Evolutionary conservation across 2,888 invertebrate genomes (phyloP), one percentile per base, ranked within the genome.

Genomic region (Formica aserva): DNA sequence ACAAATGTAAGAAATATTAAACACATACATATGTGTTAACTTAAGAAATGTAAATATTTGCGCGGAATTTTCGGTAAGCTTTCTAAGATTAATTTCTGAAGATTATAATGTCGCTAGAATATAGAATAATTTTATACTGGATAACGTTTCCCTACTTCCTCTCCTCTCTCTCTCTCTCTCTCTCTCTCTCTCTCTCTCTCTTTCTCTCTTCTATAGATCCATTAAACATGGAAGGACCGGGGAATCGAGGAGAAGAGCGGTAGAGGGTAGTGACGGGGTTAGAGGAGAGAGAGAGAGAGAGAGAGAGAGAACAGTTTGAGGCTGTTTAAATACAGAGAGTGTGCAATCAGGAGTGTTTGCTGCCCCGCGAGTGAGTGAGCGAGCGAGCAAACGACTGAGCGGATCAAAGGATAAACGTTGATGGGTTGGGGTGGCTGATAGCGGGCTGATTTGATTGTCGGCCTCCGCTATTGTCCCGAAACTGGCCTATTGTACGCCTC

Each of bases 261-360:
- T 8, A 52, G n/a, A 52, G 48, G 48, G 48, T 52, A 52, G 48
- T 52, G 48, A 52, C n/a, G 8, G 48, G 48, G n/a, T n/a, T 52
- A 15, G 4, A 15, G 45, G 18, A 15, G 66, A 65, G 71, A 22
- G 32, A 35, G 60, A 57, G 57, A 22, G 48, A 63, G 13, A 52
- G n/a, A 83, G 78, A 83, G 82, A 85, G n/a, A n/a, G n/a, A 69
- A 88, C 91, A 91, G 90, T 91, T 91, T 84, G 91, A 90, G 90
- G 89, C 92, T 94, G 93, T 94, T 94, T 92, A 93, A 94, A 94
- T 91, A 94, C 88, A 90, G 91, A 93, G 93, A 93, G 92, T 92
- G 92, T 93, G 93, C 94, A 94, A 94, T 94, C 94, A 94, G 94
- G 94, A 94, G 94, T 94, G 94, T 94, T 94, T 94, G 94, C 93